These are phyloP conservation scores for Notolabrus celidotus DNA, from an alignment of 2,797 vertebrate genomes.

Conservation along the genomic window DNA sequence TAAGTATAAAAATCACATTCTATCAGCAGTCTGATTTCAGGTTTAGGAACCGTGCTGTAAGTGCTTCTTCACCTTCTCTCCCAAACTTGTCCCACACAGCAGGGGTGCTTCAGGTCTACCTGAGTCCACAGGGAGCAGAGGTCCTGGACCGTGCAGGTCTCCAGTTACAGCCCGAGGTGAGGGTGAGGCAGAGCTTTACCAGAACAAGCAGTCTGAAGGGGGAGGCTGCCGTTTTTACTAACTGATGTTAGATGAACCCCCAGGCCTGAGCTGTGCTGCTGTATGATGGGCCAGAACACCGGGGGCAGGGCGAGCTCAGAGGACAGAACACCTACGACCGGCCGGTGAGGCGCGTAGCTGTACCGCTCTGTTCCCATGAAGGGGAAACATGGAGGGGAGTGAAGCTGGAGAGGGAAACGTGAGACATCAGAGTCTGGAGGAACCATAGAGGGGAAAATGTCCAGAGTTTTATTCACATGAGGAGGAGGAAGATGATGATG, in stretches of 20 bases:
- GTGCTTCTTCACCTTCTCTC: constrained; percentile 1
- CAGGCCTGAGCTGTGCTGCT: constrained; percentile 66
- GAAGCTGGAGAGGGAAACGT: constrained; percentile 52
- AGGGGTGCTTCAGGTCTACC: constrained; percentile 9
- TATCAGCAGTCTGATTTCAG: constrained; percentile 1
- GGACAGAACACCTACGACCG: constrained; percentile 73
- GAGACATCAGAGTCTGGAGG: constrained; percentile 55
- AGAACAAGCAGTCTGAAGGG: constrained; percentile 69
- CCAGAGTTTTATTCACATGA: constrained; percentile 44
- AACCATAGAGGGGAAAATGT: constrained; percentile 25
- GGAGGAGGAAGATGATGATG: too few relatives aligned
- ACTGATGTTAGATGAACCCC: constrained; percentile 48
- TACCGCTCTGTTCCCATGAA: constrained; percentile 69
- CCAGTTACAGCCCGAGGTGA: constrained; percentile 73
- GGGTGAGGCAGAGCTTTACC: constrained; percentile 62
- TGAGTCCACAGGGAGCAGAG: constrained; percentile 13
- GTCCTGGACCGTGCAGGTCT: background rate
- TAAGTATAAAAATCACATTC: constrained; percentile 3
- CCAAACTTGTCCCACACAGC: constrained; percentile 4
- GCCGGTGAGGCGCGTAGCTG: constrained; percentile 61
- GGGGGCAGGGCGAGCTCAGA: constrained; percentile 72
- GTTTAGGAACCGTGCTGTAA: constrained; percentile 18
- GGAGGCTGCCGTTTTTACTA: constrained; percentile 73
- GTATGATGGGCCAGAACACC: constrained; percentile 79
- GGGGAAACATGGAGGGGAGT: constrained; percentile 68